Evolutionary conservation across 2,113 vertebrate species (phyloP), one percentile per base, ranked within the genome.

Genomic region (Donacobius atricapilla): DNA sequence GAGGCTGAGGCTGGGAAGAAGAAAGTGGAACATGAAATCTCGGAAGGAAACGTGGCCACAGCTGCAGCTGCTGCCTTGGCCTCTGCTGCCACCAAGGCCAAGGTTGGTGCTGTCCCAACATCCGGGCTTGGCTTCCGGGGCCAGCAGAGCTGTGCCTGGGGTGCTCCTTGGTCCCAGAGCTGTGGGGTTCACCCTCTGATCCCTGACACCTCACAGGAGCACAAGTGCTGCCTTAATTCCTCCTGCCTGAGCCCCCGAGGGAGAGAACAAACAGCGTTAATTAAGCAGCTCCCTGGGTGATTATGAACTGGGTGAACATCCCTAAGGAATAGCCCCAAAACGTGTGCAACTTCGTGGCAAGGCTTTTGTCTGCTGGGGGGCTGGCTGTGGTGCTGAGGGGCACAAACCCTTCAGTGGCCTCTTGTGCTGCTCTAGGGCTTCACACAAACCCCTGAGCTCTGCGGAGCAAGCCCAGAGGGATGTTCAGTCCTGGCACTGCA

Each of bases 1-100:
- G 99, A 99, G 22, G 97, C 71, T 1, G 98, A 99, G 57, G 97
- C 98, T 3, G 98, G 98, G 79, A 99, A 98, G 98, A 99, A 98
- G 97, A 99, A 99, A 94, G 97, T 98, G 88, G 99, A 99, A 33
- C 98, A 98, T 1, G 99, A 99, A 79, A 98, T 99, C 35, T 99
- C 98, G 4, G 99, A 99, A 96, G 99, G 99, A 28, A 99, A 99
- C 37, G 99, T 99, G 2, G 99, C 99, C 58, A 99, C 99, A 1
- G 99, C 99, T 5, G 99, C 99, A 12, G 99, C 99, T 47, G 99
- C 99, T 72, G 99, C 99, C 20, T 96, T 99, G 16, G 99, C 99
- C 24, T 99, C 99, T n/a, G 99, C 99, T 66, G 99, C 99, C 89
- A 99, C 99, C 95, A 99, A 99, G 97, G 99, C 99, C 93, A 99